Percentiles rank a stretch among this genome's conserved stretches.
phyloP scores from a whole-genome alignment of 2,888 invertebrate species.

The Rhamnusium bicolor region DNA sequence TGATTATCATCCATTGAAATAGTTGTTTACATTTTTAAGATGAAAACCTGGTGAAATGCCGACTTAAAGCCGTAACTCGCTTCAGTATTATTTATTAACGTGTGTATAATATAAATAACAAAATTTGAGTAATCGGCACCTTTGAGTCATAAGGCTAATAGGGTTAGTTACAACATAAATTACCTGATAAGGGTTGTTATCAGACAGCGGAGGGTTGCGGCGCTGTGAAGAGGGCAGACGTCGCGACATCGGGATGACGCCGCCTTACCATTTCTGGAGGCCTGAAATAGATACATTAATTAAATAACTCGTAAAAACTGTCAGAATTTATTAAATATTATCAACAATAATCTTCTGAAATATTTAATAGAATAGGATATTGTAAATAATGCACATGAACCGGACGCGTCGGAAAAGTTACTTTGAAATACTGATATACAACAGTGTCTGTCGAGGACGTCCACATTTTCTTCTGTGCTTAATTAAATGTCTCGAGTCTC shows the following conservation, averaged over 20 bases:
- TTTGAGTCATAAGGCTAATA: background rate
- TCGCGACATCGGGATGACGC: conserved; percentile 65
- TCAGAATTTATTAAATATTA: background rate
- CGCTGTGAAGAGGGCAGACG: conserved; percentile 61
- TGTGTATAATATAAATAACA: background rate
- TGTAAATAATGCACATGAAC: too few species aligned
- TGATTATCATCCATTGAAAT: too few species aligned
- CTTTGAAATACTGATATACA: too few species aligned
- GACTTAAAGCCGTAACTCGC: too few species aligned
- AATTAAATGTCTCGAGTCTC: too few species aligned
- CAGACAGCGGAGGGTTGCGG: conserved; percentile 54
- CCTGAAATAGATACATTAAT: conserved; percentile 45
- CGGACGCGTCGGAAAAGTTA: too few species aligned
- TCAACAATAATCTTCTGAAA: background rate
- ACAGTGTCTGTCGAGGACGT: too few species aligned
- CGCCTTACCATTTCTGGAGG: conserved; percentile 60
- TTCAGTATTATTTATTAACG: too few species aligned
- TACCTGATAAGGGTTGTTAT: conserved; percentile 64
- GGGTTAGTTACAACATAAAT: background rate
- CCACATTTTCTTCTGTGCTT: too few species aligned
- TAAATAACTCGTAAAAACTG: background rate
- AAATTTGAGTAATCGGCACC: background rate
- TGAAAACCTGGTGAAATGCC: too few species aligned
- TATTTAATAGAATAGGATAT: too few species aligned
- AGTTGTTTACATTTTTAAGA: too few species aligned